A percentile compares a stretch with the other conserved stretches of the same genome.
Evolutionary conservation across 2,797 vertebrate species (phyloP).

Genomic region (Coracias cyanogaster): DNA sequence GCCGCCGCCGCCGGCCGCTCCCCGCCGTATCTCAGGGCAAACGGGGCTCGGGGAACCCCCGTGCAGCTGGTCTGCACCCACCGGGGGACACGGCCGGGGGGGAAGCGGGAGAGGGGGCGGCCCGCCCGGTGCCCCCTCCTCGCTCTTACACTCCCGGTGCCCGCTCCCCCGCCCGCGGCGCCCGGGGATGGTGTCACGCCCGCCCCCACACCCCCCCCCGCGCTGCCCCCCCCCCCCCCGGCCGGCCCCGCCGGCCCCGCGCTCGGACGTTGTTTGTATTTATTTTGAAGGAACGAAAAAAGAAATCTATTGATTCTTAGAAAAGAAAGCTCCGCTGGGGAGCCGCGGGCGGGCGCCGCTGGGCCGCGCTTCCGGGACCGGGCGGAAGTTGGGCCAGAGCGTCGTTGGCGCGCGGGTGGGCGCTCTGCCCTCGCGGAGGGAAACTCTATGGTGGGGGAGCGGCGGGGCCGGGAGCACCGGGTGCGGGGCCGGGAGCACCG

Average conservation of each 20-base stretch:
- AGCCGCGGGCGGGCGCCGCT: background rate
- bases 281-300: slow-evolving; percentile 80
- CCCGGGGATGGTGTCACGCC: background rate
- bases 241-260: slow-evolving; percentile 20
- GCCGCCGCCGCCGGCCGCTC: background rate
- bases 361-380: background rate
- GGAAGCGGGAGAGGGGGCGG: background rate
- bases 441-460: background rate
- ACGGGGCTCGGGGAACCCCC: slow-evolving; percentile 65
- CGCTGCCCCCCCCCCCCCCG: background rate
- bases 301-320: slow-evolving; percentile 84
- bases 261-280: slow-evolving; percentile 82
- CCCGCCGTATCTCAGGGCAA: slow-evolving; percentile 76
- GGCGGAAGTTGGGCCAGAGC: background rate
- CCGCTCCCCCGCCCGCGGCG: background rate
- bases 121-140: background rate
- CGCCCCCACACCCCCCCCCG: background rate
- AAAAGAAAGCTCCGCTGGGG: slow-evolving; percentile 76
- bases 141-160: background rate
- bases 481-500: background rate
- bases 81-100: background rate
- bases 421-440: background rate
- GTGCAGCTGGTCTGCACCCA: slow-evolving; percentile 80
- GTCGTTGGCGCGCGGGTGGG: background rate
- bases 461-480: background rate